Evolutionary conservation across 1,140 invertebrate species (phyloP), one percentile per base, ranked within the genome.

Genomic region (Aplysia californica): DNA sequence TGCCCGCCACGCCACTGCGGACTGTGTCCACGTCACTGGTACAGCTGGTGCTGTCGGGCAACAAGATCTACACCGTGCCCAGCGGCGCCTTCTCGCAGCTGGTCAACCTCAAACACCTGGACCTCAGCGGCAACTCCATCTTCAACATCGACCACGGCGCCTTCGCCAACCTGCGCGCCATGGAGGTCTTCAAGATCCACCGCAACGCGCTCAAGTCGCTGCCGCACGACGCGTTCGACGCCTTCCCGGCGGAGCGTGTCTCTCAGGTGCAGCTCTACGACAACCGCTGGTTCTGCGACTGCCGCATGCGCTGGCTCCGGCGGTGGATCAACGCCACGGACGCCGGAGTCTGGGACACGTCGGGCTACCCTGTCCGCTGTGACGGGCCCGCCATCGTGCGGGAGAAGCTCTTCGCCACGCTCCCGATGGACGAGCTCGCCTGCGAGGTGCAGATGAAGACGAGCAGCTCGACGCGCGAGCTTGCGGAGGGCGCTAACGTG

Each of bases 281-380:
- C 67, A 88, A 88, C 68, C 85, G 80, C 2, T 88, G 87, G 87
- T 59, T 79, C 39, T 88, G 87, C 67, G 86, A 88, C 77, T 88
- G 87, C 76, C 66, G 80, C 6, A 67, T 87, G 5, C 75, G 85
- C 1, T 87, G 85, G 85, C 59, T 87, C 15, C 79, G 81, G n/a
- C 33, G 74, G 15, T 87, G 83, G 81, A 69, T 85, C 31, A 77
- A 75, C 18, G 80, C 79, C 41, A 76, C 65, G 44, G 71, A 70
- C 18, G 55, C 71, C 38, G 44, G 80, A 6, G 61, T 79, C 39
- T 87, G 85, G 85, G 66, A 80, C 26, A 75, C 79, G 23, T 38
- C 69, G 2, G 76, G 79, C 26, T 55, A 73, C 20, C 68, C 75
- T 21, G 79, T 84, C n/a, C 68, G 61, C 23, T 87, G 85, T 59